Evolutionary conservation across 1,140 invertebrate species (phyloP).

Genomic region (Diabrotica virgifera): DNA sequence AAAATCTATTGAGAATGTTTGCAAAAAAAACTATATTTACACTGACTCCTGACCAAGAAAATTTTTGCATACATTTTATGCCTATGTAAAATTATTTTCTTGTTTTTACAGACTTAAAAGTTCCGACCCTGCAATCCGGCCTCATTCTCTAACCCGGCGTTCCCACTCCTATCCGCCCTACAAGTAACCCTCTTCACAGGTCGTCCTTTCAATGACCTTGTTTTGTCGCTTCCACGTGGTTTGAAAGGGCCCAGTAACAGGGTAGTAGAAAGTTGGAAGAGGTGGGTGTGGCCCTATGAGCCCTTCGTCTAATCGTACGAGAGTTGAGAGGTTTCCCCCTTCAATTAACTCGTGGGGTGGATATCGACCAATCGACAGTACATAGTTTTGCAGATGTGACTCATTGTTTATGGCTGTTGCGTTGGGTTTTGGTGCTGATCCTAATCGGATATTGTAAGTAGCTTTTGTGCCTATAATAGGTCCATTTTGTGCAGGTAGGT

Average conservation of each 20-base stretch:
- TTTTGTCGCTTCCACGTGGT: constrained; percentile 23
- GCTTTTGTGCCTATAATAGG: no score
- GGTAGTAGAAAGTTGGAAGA: constrained; percentile 28
- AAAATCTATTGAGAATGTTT: no score
- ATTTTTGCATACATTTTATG: no score
- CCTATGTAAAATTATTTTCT: no score
- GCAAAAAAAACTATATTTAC: no score
- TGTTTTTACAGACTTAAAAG: no score
- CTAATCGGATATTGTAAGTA: no score
- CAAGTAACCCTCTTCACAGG: constrained; percentile 6
- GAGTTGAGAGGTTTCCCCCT: constrained; percentile 8
- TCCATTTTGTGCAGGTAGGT: no score
- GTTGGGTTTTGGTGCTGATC: no score
- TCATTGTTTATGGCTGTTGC: neutral
- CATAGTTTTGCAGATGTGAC: neutral
- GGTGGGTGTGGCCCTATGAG: constrained; percentile 23
- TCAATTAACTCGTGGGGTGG: constrained; percentile 15
- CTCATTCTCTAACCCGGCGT: neutral
- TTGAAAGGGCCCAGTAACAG: constrained; percentile 27
- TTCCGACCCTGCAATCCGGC: neutral
- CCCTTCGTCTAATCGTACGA: constrained; percentile 19
- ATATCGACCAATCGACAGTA: constrained; percentile 16
- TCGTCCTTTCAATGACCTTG: constrained; percentile 18
- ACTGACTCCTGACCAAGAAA: no score
- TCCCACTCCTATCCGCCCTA: neutral